Evolutionary conservation across 2,888 invertebrate genomes (phyloP).

Genomic region (Lithosia quadra): DNA sequence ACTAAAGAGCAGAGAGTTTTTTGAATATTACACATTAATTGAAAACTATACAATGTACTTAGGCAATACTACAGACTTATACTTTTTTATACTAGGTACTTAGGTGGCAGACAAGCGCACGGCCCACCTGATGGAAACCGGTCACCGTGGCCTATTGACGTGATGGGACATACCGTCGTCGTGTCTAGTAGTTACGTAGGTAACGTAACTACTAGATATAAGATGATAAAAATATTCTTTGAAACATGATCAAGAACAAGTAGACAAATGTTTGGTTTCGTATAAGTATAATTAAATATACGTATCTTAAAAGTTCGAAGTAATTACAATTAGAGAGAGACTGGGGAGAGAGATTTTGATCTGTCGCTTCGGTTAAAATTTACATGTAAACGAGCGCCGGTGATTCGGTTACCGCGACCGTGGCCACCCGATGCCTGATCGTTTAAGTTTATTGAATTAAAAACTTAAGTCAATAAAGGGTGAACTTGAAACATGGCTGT

Average conservation of each 20-base stretch:
- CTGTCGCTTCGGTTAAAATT: conserved; percentile 56
- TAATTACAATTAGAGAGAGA: conserved; percentile 34
- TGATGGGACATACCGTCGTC: too few relatives aligned
- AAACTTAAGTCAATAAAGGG: conserved; percentile 45
- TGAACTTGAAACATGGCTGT: conserved; percentile 33
- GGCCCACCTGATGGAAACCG: too few relatives aligned
- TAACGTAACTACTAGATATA: neutral
- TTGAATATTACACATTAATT: too few relatives aligned
- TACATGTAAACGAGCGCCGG: conserved; percentile 71
- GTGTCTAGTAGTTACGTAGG: too few relatives aligned
- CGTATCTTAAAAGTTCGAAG: conserved; percentile 23
- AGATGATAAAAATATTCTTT: too few relatives aligned
- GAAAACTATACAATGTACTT: too few relatives aligned
- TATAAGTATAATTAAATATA: neutral
- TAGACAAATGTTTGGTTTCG: neutral
- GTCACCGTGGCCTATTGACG: too few relatives aligned
- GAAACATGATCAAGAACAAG: too few relatives aligned
- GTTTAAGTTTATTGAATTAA: conserved; percentile 57
- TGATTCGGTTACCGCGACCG: conserved; percentile 64
- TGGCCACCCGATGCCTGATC: conserved; percentile 41
- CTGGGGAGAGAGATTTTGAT: conserved; percentile 38
- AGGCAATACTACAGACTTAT: too few relatives aligned
- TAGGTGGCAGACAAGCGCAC: too few relatives aligned
- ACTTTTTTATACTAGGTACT: too few relatives aligned
- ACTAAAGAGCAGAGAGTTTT: too few relatives aligned